Evolutionary conservation across 2,888 invertebrate genomes (phyloP).

Genomic region (Drosophila yooni): DNA sequence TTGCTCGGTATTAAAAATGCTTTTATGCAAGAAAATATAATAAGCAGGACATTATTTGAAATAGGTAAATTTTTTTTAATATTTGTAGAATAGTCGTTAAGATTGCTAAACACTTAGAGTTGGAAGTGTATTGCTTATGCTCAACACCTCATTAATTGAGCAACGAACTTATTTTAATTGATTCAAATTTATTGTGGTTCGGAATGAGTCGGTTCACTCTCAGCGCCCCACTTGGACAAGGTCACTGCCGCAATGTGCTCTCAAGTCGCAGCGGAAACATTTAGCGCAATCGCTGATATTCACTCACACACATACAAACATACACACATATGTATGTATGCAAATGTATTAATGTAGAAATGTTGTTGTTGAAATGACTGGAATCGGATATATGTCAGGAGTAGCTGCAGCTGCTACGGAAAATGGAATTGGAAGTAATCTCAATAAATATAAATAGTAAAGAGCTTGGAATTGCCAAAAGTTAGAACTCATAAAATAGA

Average conservation of each 20-base stretch:
- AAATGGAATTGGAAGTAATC: background rate
- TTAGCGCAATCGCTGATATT: slow-evolving; percentile 33
- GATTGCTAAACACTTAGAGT: background rate
- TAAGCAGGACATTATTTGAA: background rate
- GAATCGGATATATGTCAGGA: background rate
- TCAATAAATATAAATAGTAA: background rate
- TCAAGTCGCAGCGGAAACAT: slow-evolving; percentile 51
- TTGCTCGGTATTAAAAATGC: background rate
- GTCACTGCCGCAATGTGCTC: slow-evolving; percentile 38
- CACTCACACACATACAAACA: background rate
- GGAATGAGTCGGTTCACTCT: background rate
- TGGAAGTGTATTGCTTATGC: slow-evolving; percentile 7
- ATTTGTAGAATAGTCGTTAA: background rate
- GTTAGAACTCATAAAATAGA: background rate
- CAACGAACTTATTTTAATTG: slow-evolving; percentile 24
- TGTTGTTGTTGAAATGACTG: background rate
- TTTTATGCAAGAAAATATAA: background rate
- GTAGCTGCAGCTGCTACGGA: background rate
- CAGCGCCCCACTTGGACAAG: slow-evolving; percentile 42
- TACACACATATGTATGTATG: background rate
- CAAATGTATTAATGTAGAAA: background rate
- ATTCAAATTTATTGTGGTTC: slow-evolving; percentile 39
- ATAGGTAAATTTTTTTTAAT: background rate
- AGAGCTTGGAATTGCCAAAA: background rate
- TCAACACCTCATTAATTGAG: slow-evolving; percentile 34